Evolutionary conservation across 2,888 invertebrate species (phyloP), one percentile per base, ranked within the genome.

Genomic region (Lasius fuliginosus): DNA sequence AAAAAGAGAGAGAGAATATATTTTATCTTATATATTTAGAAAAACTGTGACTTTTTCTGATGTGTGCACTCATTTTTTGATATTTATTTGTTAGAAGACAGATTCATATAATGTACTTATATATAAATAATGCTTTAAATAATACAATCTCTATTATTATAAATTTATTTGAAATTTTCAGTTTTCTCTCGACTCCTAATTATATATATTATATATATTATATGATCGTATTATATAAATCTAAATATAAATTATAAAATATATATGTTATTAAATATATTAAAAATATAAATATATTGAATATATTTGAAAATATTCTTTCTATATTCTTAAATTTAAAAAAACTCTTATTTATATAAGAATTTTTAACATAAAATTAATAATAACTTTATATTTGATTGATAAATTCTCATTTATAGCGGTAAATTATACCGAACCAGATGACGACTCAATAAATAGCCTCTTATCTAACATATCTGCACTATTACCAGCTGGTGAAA

Each of bases 391-490:
- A 30, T 23, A 18, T 27, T 8, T 18, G 6, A 69, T 12, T 49
- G 1, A 69, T n/a, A 49, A n/a, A 53, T 69, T 71, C 36, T 71
- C 0, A 36, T 36, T 71, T 56, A 36, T 15, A 71, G 71, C 36
- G 4, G 1, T 56, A 11, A 9, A 15, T 33, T 8, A 30, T 56
- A 23, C 12, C 0, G 33, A 49, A n/a, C 8, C 15, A 6, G 8
- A 56, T 15, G 46, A 30, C 15, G 12, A 23, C 4, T 8, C 2
- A 53, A n/a, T 36, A 6, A 49, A 2, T 53, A 23, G 1, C 3
- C 8, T 71, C 33, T 12, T 71, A 23, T 9, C 36, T 36, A 36
- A 4, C 23, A 15, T 71, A 15, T 15, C 56, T 4, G 4, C 71
- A 56, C 33, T 71, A 15, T 56, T 71, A 9, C 2, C 69, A 69